Evolutionary conservation across 1,140 invertebrate genomes (phyloP).

Genomic region (Melanaphis sacchari): DNA sequence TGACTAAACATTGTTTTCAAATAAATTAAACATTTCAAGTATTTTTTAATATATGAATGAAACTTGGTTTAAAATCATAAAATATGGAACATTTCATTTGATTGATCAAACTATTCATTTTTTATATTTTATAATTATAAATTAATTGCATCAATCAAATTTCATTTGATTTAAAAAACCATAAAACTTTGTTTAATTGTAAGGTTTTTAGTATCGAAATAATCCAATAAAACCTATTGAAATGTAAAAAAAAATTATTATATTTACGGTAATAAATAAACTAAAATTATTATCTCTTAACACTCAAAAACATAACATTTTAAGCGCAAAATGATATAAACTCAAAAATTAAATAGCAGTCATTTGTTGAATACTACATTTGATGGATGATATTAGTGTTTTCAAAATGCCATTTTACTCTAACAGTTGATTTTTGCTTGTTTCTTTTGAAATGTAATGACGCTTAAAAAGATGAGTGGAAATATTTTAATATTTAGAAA

Average conservation of each 20-base stretch:
- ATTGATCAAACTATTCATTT: not conserved
- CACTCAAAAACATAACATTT: slow-evolving; percentile 2
- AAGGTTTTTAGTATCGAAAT: not conserved
- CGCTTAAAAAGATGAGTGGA: not conserved
- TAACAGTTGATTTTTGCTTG: not conserved
- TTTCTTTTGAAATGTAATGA: not conserved
- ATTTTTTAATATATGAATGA: not conserved
- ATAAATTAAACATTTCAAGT: not conserved
- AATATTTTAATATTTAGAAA: slow-evolving; percentile 14
- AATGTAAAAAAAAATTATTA: not conserved
- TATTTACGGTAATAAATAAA: not conserved
- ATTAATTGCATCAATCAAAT: not conserved
- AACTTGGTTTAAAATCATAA: not conserved
- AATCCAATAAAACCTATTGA: not conserved
- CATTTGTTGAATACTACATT: not conserved
- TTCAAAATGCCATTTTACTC: not conserved
- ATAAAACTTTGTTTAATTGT: not conserved
- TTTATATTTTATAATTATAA: not conserved
- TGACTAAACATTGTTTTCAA: not conserved
- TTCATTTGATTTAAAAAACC: not conserved
- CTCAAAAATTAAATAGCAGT: slow-evolving; percentile 14
- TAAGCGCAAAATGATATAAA: not conserved
- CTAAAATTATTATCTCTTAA: slow-evolving; percentile 3
- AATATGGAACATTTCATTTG: slow-evolving; percentile 8
- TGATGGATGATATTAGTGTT: not conserved